Base-by-base conservation (phyloP, 2,113 vertebrate genomes). In the Thalassarche chlororhynchos region DNA sequence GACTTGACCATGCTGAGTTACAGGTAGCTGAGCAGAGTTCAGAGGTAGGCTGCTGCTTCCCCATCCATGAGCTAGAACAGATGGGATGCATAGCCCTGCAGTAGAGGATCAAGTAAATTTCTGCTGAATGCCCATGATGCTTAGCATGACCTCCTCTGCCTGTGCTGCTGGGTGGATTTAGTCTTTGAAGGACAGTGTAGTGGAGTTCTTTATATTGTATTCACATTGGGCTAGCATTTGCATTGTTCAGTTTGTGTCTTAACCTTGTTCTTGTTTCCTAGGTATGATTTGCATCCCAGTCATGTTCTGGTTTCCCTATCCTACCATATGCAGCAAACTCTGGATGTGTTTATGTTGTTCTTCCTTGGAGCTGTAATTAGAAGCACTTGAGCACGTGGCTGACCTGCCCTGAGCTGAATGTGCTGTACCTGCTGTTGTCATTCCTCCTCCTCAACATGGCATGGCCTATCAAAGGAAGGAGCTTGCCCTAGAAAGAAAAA, bases 361-460 rank as follows among this genome's bases (percentile, higher is more conserved):
- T 76, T 95, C 20, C 60, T 92, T 49, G 62, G 78, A 91, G 81
- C 95, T 87, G 84, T 93, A 95, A 79, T 96, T 93, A 93, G 96
- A 92, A 96, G 89, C 64, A 32, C 5, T 3, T 18, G 65, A 92
- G 86, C 92, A 89, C 1, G 16, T 95, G 89, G 66, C 65, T 96
- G 91, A 89, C 94, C 87, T 96, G 81, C 91, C 74, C 87, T 69
- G 52, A 87, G 89, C 91, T 87, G 93, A 91, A 90, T 51, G 90
- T 95, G 85, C 75, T 90, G 92, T 97, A 93, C 93, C 85, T 95
- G 89, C 93, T 95, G 72, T 82, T 96, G 74, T 94, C 36, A 70
- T 94, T 95, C 78, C 82, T 95, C 85, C 92, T 86, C 74, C 87
- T 93, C 70, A 83, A 64, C 34, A 19, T 25, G 57, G 52, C 54